These are phyloP conservation scores for Prionace glauca DNA, from an alignment of 2,797 vertebrate species.

Conservation along the genomic window DNA sequence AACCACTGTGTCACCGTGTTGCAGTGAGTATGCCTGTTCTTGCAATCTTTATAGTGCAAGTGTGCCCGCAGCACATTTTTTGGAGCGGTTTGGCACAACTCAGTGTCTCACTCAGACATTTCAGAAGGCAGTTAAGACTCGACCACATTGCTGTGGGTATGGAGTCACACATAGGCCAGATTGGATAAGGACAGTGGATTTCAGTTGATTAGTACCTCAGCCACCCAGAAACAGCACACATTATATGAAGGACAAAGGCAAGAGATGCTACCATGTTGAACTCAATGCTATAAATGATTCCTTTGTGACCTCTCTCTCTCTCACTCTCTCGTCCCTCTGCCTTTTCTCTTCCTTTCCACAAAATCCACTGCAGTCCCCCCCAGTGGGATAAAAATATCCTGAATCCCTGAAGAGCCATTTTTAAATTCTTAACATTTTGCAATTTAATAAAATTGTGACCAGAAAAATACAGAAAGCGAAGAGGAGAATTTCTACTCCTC, in stretches of 20 bases:
- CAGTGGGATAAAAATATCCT: background rate
- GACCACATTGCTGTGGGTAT: no score
- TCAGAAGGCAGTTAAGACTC: no score
- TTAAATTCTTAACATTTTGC: background rate
- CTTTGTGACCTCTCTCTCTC: background rate
- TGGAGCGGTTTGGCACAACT: no score
- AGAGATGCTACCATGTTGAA: background rate
- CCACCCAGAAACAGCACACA: background rate
- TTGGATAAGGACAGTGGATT: no score
- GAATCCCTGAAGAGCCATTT: background rate
- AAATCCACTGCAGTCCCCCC: background rate
- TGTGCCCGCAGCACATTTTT: no score
- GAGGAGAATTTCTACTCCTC: background rate
- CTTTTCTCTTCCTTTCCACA: background rate
- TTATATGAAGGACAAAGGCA: background rate
- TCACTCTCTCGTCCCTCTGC: background rate
- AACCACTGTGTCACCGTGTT: no score
- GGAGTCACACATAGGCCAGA: no score
- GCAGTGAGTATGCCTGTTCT: no score
- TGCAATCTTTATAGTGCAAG: no score
- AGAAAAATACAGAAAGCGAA: background rate
- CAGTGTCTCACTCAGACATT: no score
- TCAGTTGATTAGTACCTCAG: background rate
- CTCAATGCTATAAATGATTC: background rate
- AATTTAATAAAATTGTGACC: background rate